Conservation (phyloP, 2,113 vertebrate species). For the Pluvianellus socialis region DNA sequence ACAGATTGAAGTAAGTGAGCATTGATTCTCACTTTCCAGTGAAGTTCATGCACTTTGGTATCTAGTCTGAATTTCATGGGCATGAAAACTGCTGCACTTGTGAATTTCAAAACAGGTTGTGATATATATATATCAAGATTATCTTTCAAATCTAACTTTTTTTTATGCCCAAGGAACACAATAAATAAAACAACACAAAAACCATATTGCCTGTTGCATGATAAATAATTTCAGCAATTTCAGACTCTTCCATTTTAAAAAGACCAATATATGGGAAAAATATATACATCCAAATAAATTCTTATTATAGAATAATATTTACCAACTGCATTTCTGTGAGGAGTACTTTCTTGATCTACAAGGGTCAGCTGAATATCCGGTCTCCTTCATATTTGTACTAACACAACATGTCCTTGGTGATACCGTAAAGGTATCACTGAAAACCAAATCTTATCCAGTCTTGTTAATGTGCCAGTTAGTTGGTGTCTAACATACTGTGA, state of each 20-base stretch:
- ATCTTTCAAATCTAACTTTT: neutral
- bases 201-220: neutral
- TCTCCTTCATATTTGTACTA: neutral
- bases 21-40: neutral
- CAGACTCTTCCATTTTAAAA: neutral
- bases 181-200: neutral
- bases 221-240: neutral
- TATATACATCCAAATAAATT: neutral
- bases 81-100: neutral
- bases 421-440: neutral
- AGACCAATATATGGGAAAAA: neutral
- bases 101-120: neutral
- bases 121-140: neutral
- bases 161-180: neutral
- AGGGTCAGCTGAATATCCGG: neutral
- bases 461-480: neutral
- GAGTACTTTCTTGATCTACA: neutral
- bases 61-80: neutral
- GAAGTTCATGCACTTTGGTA: neutral
- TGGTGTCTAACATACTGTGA: neutral
- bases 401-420: neutral
- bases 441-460: neutral
- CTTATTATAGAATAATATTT: neutral
- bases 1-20: neutral
- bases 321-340: neutral